Evolutionary conservation across 2,888 invertebrate species (phyloP), one percentile per base, ranked within the genome.

Genomic region (Megamerina dolium): DNA sequence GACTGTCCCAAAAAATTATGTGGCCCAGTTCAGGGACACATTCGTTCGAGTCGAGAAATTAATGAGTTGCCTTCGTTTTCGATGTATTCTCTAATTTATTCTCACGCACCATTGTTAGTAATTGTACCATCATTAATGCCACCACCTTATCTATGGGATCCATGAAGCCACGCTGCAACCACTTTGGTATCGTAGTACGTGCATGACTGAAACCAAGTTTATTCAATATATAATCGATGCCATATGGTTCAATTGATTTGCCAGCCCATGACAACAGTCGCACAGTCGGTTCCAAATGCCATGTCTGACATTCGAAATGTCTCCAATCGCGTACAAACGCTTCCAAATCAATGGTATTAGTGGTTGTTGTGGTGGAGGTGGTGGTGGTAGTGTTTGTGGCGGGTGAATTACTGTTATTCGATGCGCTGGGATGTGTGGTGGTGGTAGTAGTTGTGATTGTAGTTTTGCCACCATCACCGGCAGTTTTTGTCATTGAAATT

Each of bases 161-260:
- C 82, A 99, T 90, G 59, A 95, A 88, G 12, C 97, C 97, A 42
- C 99, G 79, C 73, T 99, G 99, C 76, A 97, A 82, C 94, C 97
- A 99, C 74, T 99, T 99, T 45, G 99, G 99, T 66, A 99, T 99
- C 43, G 99, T 99, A 54, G 91, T 93, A 53, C 96, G 80, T 10
- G 97, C 96, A 74, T 99, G 97, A 46, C 90, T 85, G 72, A 99
- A 97, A 34, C 96, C 96, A 31, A 99, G 77, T 74, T 96, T 95
- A 74, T 96, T 94, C 38, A 99, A 79, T 63, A 99, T 95, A 72
- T 94, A 96, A 75, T 99, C 97, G 49, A 97, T 92, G 39, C 96
- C 96, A 64, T 96, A 96, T 1, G 97, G 96, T 71, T 97, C 96
- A 61, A 97, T 94, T 59, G 92, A 89, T 72, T 93, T 93, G 36